phyloP scores from a whole-genome alignment of 2,888 invertebrate genomes.

The Macaria notata region DNA sequence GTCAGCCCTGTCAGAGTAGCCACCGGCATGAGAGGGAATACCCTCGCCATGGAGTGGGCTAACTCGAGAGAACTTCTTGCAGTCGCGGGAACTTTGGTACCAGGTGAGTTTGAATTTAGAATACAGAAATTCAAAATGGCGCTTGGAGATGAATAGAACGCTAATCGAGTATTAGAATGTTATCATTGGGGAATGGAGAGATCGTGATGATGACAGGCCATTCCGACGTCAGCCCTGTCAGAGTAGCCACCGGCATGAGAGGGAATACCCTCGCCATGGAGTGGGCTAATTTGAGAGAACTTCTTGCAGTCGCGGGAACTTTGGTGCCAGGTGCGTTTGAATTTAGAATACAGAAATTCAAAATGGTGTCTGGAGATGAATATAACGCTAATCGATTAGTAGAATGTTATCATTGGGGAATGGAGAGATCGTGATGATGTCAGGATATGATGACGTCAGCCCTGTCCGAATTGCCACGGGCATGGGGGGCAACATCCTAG shows the following conservation, averaged over 20 bases:
- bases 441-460: slow-evolving; percentile 96
- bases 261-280: slow-evolving; percentile 93
- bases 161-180: no score
- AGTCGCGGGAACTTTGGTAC: slow-evolving; percentile 89
- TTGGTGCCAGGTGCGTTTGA: slow-evolving; percentile 64
- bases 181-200: slow-evolving; percentile 89
- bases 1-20: slow-evolving; percentile 93
- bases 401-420: no score
- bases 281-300: slow-evolving; percentile 97
- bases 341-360: no score
- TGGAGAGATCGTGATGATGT: slow-evolving; percentile 94
- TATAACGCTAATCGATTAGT: no score
- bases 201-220: slow-evolving; percentile 94
- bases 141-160: no score
- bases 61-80: slow-evolving; percentile 96
- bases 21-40: slow-evolving; percentile 90
- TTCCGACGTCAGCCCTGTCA: slow-evolving; percentile 95
- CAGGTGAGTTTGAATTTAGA: slow-evolving; percentile 47
- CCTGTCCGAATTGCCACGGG: slow-evolving; percentile 93
- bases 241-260: slow-evolving; percentile 91
- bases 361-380: no score
- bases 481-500: slow-evolving; percentile 88
- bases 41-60: slow-evolving; percentile 97
- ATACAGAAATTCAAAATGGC: no score
- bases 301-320: slow-evolving; percentile 95